Percentiles rank a stretch among this genome's conserved stretches.
Evolutionary conservation across 2,888 invertebrate genomes (phyloP).

Genomic region (Scaptomyza tumidula): DNA sequence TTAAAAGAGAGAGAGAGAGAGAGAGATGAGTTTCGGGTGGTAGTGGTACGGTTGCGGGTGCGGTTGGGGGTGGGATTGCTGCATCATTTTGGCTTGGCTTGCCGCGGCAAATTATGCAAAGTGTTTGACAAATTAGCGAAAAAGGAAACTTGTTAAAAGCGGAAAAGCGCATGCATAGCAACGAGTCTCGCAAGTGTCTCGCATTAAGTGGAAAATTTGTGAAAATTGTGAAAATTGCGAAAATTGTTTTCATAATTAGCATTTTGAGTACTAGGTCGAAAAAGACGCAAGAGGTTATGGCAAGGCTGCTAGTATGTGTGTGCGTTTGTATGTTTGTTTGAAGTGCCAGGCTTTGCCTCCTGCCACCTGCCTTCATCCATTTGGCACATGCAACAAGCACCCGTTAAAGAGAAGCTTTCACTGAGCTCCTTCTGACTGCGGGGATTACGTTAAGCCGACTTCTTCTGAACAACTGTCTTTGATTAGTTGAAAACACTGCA

Average conservation of each 20-base stretch:
- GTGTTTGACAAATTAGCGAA: constrained; percentile 79
- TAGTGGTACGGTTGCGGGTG: not conserved
- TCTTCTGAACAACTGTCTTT: not conserved
- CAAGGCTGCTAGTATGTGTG: not conserved
- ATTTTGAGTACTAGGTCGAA: constrained; percentile 47
- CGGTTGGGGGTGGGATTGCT: not conserved
- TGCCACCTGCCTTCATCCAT: constrained; percentile 6
- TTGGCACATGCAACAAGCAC: constrained; percentile 10
- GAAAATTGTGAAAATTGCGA: constrained; percentile 44
- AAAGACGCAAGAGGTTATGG: not conserved
- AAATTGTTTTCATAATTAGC: constrained; percentile 77
- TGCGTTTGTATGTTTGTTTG: not conserved
- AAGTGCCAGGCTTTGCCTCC: not conserved
- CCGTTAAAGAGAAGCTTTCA: not conserved
- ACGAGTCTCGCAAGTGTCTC: constrained; percentile 58
- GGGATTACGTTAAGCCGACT: not conserved
- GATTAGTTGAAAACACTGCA: not conserved
- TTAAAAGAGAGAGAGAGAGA: not conserved
- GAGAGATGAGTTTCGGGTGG: not conserved
- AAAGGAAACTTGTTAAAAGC: constrained; percentile 76
- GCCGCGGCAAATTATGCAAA: constrained; percentile 76
- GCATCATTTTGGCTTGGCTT: constrained; percentile 44
- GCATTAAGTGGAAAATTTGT: constrained; percentile 59
- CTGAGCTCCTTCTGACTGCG: not conserved
- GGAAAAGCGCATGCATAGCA: constrained; percentile 79